A percentile compares a stretch with the other conserved stretches of the same genome.
These are phyloP conservation scores for Argyresthia albistria DNA, from an alignment of 2,888 invertebrate genomes.

Conservation along the genomic window DNA sequence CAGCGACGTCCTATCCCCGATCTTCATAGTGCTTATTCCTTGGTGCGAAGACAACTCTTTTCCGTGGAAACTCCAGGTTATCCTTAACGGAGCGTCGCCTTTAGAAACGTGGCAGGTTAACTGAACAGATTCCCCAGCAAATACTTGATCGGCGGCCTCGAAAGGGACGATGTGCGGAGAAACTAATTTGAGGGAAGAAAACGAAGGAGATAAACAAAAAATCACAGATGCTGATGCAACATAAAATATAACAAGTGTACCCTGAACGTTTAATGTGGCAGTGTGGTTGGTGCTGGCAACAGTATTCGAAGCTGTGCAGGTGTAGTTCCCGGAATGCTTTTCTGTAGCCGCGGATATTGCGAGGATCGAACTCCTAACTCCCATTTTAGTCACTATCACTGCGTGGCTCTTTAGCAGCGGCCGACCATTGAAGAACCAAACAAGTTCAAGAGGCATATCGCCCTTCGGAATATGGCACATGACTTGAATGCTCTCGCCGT, in stretches of 20 bases:
- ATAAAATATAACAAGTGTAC: constrained; percentile 54
- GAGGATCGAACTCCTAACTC: constrained; percentile 74
- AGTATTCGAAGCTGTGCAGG: constrained; percentile 80
- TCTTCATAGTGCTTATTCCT: constrained; percentile 71
- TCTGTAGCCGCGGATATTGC: constrained; percentile 78
- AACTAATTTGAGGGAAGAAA: constrained; percentile 49
- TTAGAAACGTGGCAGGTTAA: constrained; percentile 76
- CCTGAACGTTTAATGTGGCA: constrained; percentile 76
- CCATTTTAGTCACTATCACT: constrained; percentile 68
- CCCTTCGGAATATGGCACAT: constrained; percentile 76
- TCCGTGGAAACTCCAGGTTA: constrained; percentile 83
- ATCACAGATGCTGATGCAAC: constrained; percentile 16
- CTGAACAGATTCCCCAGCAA: constrained; percentile 76
- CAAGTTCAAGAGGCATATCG: constrained; percentile 79
- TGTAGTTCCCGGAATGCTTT: constrained; percentile 82
- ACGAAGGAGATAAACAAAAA: constrained; percentile 5
- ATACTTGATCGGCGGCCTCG: constrained; percentile 73
- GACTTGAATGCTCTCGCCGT: constrained; percentile 71
- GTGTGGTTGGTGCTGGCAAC: constrained; percentile 78
- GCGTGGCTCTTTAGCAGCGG: constrained; percentile 49
- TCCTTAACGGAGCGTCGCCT: constrained; percentile 80
- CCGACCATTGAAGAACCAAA: constrained; percentile 78
- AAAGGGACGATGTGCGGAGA: constrained; percentile 77
- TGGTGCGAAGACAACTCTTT: constrained; percentile 65
- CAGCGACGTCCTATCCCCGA: constrained; percentile 76